Evolutionary conservation across 2,113 vertebrate genomes (phyloP).

Genomic region (Chaetops frenatus): DNA sequence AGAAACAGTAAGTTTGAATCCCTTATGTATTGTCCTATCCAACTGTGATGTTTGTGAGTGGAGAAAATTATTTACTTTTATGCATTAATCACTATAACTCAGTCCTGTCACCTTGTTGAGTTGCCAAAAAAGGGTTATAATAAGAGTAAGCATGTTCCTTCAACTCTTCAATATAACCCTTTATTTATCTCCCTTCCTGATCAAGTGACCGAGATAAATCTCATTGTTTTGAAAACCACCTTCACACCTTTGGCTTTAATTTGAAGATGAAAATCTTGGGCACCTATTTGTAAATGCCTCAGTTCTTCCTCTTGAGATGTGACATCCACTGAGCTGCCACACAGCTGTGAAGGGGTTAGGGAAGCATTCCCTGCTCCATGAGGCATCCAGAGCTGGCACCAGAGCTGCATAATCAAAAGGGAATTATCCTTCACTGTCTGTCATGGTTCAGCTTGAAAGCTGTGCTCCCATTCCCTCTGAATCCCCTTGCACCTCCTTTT

Average conservation of each 20-base stretch:
- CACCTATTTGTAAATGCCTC: not conserved
- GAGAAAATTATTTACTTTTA: not conserved
- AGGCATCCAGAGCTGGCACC: not conserved
- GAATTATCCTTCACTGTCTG: not conserved
- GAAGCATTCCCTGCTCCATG: not conserved
- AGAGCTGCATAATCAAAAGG: not conserved
- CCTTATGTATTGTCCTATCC: not conserved
- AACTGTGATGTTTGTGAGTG: not conserved
- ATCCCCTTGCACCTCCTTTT: not conserved
- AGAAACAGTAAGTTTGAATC: not conserved
- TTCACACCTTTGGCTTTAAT: not conserved
- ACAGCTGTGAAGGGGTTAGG: not conserved
- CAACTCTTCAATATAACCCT: not conserved
- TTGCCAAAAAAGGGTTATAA: not conserved
- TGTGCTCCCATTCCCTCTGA: not conserved
- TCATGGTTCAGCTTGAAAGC: not conserved
- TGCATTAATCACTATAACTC: not conserved
- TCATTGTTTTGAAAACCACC: not conserved
- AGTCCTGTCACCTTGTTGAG: not conserved
- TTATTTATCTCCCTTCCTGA: not conserved
- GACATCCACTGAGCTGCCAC: not conserved
- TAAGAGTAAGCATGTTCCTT: not conserved
- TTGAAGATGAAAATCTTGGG: not conserved
- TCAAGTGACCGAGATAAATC: not conserved
- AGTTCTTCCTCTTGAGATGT: not conserved